A percentile compares a stretch with the other conserved stretches of the same genome.
These are phyloP conservation scores for Chaetodon trifascialis DNA, from an alignment of 2,113 vertebrate species.

Conservation along the genomic window DNA sequence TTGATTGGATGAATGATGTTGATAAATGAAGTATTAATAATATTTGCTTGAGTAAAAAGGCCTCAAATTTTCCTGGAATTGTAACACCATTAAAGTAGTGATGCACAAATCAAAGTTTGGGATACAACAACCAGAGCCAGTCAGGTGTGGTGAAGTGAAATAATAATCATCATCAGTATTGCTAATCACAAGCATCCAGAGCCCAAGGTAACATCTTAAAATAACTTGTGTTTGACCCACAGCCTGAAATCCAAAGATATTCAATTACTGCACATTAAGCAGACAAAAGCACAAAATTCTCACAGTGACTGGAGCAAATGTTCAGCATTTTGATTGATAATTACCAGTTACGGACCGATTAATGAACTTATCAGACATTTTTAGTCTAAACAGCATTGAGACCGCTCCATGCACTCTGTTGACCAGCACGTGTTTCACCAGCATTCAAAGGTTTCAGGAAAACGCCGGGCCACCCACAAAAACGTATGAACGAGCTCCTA, in stretches of 20 bases:
- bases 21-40: not conserved
- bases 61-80: not conserved
- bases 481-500: slow-evolving; percentile 19
- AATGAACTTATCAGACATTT: too few species aligned
- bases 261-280: too few species aligned
- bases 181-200: not conserved
- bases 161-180: not conserved
- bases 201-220: not conserved
- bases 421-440: not conserved
- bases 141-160: not conserved
- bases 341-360: not conserved
- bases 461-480: not conserved
- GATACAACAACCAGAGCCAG: not conserved
- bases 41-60: not conserved
- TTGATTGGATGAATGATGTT: slow-evolving; percentile 4
- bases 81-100: not conserved
- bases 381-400: not conserved
- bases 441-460: slow-evolving; percentile 5
- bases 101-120: not conserved
- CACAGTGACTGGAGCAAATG: not conserved
- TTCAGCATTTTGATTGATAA: not conserved
- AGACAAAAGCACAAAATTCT: not conserved
- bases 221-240: not conserved
- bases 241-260: too few species aligned
- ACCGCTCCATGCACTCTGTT: not conserved